Evolutionary conservation across 2,888 invertebrate genomes (phyloP), one percentile per base, ranked within the genome.

Genomic region (Chymomyza amoena): DNA sequence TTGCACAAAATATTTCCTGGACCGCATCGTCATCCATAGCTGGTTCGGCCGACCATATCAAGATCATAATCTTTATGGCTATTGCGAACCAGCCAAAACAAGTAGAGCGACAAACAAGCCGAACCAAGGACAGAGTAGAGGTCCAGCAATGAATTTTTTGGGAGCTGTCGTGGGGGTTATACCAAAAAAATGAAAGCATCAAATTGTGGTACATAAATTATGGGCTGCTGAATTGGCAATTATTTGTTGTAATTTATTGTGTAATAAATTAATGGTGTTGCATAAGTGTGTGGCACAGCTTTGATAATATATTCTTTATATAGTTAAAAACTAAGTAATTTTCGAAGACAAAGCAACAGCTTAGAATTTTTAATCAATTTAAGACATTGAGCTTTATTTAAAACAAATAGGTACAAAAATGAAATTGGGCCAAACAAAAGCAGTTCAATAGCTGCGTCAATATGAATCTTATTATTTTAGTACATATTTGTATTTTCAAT

Each of bases 161-260:
- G 39, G 9, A 5, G 28, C 28, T 10, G 2, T 32, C 18, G 7
- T 4, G 9, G 51, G 9, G n/a, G 63, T 61, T 60, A 20, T 16
- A 63, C 50, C 20, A 50, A 77, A 39, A 70, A 72, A 68, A 64
- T 28, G 69, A 56, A 50, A 67, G n/a, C 39, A 71, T 68, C 68
- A 73, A 78, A 76, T 79, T 77, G 74, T 76, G 76, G 39, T 73
- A 75, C 76, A 83, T 81, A 81, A 82, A 79, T 81, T 81, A 80
- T 78, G 75, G 80, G 79, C 77, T 79, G 84, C 81, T 83, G 84
- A 82, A 84, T 83, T 83, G 81, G 84, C 84, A 81, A 82, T 83
- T 81, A 83, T 81, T 81, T 83, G 73, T 76, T 78, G 80, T 83
- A 83, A 81, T 81, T 81, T 81, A 81, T 81, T 76, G 77, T 69